A percentile compares a stretch with the other conserved stretches of the same genome.
phyloP scores from a whole-genome alignment of 2,888 invertebrate species.

The Desoria tigrina region DNA sequence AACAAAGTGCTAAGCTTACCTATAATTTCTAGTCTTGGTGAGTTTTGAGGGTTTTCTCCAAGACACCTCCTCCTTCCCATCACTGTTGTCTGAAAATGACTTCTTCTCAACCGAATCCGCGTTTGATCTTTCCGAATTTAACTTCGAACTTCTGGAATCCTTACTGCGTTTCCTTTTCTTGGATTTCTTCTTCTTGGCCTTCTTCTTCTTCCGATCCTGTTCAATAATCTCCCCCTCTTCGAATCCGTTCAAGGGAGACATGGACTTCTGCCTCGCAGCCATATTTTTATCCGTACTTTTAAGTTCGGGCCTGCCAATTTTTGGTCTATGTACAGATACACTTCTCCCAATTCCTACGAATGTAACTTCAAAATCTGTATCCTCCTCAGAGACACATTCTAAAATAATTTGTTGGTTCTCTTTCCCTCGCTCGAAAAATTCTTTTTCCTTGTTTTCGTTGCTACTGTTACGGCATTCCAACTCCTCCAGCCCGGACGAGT shows the following conservation, averaged over 20 bases:
- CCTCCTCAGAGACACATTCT: slow-evolving; percentile 17
- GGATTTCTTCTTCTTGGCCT: slow-evolving; percentile 55
- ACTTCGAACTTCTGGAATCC: slow-evolving; percentile 32
- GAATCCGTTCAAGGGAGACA: slow-evolving; percentile 52
- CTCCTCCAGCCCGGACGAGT: not conserved
- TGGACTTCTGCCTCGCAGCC: not conserved
- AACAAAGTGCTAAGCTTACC: slow-evolving; percentile 40
- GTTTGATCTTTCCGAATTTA: slow-evolving; percentile 22
- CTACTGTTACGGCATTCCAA: not conserved
- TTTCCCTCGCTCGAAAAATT: not conserved
- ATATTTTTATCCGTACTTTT: not conserved
- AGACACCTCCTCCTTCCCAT: slow-evolving; percentile 56
- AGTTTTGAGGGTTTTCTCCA: slow-evolving; percentile 81
- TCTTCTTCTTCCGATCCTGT: slow-evolving; percentile 54
- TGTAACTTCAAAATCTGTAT: slow-evolving; percentile 16
- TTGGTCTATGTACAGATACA: slow-evolving; percentile 1
- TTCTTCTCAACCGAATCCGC: slow-evolving; percentile 14
- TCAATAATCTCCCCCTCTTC: slow-evolving; percentile 67
- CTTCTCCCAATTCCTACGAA: slow-evolving; percentile 18
- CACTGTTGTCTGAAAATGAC: slow-evolving; percentile 31
- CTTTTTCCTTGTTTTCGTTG: not conserved
- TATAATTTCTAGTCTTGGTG: slow-evolving; percentile 74
- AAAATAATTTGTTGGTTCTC: slow-evolving; percentile 18
- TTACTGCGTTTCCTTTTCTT: slow-evolving; percentile 62
- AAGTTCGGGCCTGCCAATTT: slow-evolving; percentile 17